These are phyloP conservation scores for Phaonia tiefii DNA, from an alignment of 2,888 invertebrate genomes.

Conservation along the genomic window DNA sequence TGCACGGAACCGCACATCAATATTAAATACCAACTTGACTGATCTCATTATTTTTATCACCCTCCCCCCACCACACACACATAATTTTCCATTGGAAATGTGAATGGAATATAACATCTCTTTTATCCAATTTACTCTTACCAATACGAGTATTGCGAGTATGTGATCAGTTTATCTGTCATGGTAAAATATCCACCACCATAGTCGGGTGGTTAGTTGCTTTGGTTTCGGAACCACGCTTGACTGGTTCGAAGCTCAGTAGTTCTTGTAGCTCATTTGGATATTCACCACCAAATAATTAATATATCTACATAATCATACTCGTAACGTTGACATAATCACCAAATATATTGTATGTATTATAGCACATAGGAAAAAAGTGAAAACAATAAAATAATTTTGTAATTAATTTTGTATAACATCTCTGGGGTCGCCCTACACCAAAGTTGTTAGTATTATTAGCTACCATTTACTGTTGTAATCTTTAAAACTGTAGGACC, in stretches of 20 bases:
- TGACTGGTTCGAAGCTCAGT: conserved; percentile 42
- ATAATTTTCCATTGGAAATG: conserved; percentile 22
- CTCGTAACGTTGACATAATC: conserved; percentile 11
- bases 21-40: conserved; percentile 2
- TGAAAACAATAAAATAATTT: conserved; percentile 33
- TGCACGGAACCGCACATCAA: background rate
- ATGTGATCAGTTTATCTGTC: background rate
- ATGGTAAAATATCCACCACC: background rate
- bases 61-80: no score
- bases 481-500: no score
- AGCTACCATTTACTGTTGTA: no score
- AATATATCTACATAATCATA: background rate
- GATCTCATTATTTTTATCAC: no score
- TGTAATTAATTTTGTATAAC: conserved; percentile 8
- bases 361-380: conserved; percentile 13
- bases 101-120: conserved; percentile 15
- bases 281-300: background rate
- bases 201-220: background rate
- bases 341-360: background rate
- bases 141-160: background rate
- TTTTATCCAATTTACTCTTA: background rate
- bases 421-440: background rate
- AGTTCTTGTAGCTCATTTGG: conserved; percentile 1
- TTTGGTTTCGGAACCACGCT: conserved; percentile 56
- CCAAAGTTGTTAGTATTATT: no score